These are phyloP conservation scores for Conistra vaccinii DNA, from an alignment of 2,888 invertebrate genomes.

Conservation along the genomic window DNA sequence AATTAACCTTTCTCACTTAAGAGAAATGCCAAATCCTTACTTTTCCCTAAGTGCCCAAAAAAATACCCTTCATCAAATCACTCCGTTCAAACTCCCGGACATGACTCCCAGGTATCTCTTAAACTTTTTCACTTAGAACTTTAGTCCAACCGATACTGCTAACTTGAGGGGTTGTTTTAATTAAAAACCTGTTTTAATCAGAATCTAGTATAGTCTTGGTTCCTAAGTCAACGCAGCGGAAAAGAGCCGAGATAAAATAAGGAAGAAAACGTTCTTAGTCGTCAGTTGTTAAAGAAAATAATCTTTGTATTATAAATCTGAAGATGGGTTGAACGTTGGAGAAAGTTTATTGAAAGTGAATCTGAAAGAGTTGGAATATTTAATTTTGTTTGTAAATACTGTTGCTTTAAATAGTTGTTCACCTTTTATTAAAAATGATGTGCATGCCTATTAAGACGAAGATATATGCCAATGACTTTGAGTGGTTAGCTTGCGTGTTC, in stretches of 20 bases:
- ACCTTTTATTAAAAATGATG: no score
- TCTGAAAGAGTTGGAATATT: background rate
- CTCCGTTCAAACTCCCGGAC: slow-evolving; percentile 36
- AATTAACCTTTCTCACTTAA: background rate
- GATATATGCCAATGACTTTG: no score
- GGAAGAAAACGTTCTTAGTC: slow-evolving; percentile 19
- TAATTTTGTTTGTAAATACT: background rate
- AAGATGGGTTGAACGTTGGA: slow-evolving; percentile 12
- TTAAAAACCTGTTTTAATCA: slow-evolving; percentile 73
- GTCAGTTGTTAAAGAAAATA: slow-evolving; percentile 29
- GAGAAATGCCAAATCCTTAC: background rate
- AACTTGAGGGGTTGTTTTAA: slow-evolving; percentile 72
- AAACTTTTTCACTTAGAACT: slow-evolving; percentile 72
- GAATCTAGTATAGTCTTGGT: slow-evolving; percentile 55
- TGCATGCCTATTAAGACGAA: no score
- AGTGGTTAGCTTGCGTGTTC: no score
- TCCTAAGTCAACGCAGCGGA: slow-evolving; percentile 49
- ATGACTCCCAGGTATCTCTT: slow-evolving; percentile 59
- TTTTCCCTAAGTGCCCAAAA: slow-evolving; percentile 26
- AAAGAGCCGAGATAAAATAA: slow-evolving; percentile 36
- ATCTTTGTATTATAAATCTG: slow-evolving; percentile 39
- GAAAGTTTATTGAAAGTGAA: slow-evolving; percentile 3
- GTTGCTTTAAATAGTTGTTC: background rate
- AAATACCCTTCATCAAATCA: slow-evolving; percentile 34
- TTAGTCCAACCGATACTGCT: slow-evolving; percentile 67